Evolutionary conservation across 2,113 vertebrate species (phyloP), one percentile per base, ranked within the genome.

Genomic region (Ochotona princeps): DNA sequence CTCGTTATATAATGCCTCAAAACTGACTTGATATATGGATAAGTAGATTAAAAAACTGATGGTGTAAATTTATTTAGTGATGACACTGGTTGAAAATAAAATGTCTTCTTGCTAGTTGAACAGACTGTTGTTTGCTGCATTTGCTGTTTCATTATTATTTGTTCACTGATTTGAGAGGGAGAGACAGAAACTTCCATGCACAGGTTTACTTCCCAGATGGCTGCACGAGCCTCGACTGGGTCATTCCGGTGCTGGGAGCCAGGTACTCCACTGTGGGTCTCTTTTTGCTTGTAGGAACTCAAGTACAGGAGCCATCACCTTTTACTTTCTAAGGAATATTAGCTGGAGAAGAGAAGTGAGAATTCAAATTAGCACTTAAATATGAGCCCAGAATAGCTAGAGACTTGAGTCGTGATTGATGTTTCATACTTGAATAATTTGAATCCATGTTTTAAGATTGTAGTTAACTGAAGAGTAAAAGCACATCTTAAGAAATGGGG

Each of bases 11-110:
- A 38, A 32, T 83, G 25, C 28, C 17, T 92, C 60, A 92, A 83
- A 60, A 32, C 87, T 73, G 13, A 30, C 20, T 89, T 67, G 57
- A 90, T 4, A 89, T 72, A 80, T 23, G 82, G 12, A 35, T 49
- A 57, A 74, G 57, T 89, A 61, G 18, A 21, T 17, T 61, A 49
- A 17, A 87, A 92, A 67, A 28, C 51, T 90, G 47, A 23, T 90
- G 26, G 17, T 73, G 78, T 81, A 80, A 82, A 32, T 92, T 32
- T 83, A 49, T 38, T 86, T 82, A 78, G 35, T 76, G 20, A 11
- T 76, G 23, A 57, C 12, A 73, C 60, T 87, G 54, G 70, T 86
- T 66, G 30, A 89, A 28, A 82, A 49, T 61, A 74, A 93, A 93
- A 74, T 47, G 60, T 78, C 92, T 66, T 90, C 47, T 76, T 67